These are phyloP conservation scores for Hippopotamus amphibius DNA, from an alignment of 2,113 vertebrate species.

Conservation along the genomic window DNA sequence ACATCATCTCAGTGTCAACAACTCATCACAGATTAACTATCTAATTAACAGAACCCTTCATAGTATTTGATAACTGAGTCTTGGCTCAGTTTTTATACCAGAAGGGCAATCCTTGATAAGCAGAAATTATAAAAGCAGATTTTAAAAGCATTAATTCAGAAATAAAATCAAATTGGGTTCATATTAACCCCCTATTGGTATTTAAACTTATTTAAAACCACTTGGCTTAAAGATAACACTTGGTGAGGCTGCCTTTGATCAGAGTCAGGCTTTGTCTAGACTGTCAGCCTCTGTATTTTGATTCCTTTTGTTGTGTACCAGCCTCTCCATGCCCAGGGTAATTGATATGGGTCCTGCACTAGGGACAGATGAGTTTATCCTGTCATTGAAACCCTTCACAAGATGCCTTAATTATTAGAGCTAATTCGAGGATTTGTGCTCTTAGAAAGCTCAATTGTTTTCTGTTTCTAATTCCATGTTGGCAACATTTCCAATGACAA, in stretches of 20 bases:
- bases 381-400: slow-evolving; percentile 74
- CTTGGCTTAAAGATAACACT: slow-evolving; percentile 67
- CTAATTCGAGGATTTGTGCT: slow-evolving; percentile 73
- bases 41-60: slow-evolving; percentile 92
- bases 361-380: slow-evolving; percentile 86
- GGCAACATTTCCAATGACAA: slow-evolving; percentile 70
- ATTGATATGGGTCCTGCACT: slow-evolving; percentile 68
- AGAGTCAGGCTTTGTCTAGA: slow-evolving; percentile 66
- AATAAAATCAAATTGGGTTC: slow-evolving; percentile 85
- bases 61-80: slow-evolving; percentile 92
- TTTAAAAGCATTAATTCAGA: slow-evolving; percentile 86
- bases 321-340: slow-evolving; percentile 51
- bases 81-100: slow-evolving; percentile 90
- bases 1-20: slow-evolving; percentile 91
- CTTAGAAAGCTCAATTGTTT: slow-evolving; percentile 70
- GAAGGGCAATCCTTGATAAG: slow-evolving; percentile 92
- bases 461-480: slow-evolving; percentile 71
- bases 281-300: slow-evolving; percentile 71
- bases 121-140: slow-evolving; percentile 90
- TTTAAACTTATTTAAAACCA: slow-evolving; percentile 74
- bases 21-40: slow-evolving; percentile 91
- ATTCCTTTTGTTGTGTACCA: slow-evolving; percentile 76
- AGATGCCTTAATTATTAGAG: slow-evolving; percentile 79
- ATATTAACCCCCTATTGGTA: slow-evolving; percentile 88
- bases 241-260: slow-evolving; percentile 75